Evolutionary conservation across 2,113 vertebrate genomes (phyloP).

Genomic region (Ameiurus melas): DNA sequence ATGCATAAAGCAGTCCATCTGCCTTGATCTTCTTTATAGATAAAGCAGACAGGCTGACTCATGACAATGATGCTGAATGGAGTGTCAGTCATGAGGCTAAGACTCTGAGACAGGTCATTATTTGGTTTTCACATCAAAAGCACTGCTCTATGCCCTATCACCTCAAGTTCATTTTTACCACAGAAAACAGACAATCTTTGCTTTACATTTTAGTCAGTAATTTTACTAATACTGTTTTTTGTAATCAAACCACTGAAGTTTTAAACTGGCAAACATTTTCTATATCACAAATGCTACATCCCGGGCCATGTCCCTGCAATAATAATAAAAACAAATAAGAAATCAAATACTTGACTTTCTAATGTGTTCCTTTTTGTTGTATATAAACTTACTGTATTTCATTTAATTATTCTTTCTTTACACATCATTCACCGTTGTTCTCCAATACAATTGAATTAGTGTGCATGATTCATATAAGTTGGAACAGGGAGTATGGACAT

Average conservation of each 20-base stretch:
- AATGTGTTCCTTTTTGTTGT: neutral
- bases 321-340: neutral
- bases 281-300: neutral
- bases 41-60: constrained; percentile 53
- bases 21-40: constrained; percentile 50
- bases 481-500: constrained; percentile 2
- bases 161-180: neutral
- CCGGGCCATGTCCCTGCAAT: neutral
- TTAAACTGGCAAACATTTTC: neutral
- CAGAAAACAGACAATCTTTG: constrained; percentile 24
- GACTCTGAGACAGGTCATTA: constrained; percentile 39
- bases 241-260: neutral
- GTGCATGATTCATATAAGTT: constrained; percentile 19
- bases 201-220: neutral
- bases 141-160: constrained; percentile 6
- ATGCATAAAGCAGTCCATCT: constrained; percentile 16
- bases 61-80: constrained; percentile 47
- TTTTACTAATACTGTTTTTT: neutral
- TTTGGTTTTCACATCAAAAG: constrained; percentile 45
- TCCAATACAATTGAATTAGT: constrained; percentile 32
- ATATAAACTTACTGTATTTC: neutral
- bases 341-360: neutral
- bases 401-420: neutral
- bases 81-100: constrained; percentile 46
- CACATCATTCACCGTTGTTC: constrained; percentile 3